Base-by-base conservation (phyloP, 2,797 vertebrate species). In the Siniperca obscura region DNA sequence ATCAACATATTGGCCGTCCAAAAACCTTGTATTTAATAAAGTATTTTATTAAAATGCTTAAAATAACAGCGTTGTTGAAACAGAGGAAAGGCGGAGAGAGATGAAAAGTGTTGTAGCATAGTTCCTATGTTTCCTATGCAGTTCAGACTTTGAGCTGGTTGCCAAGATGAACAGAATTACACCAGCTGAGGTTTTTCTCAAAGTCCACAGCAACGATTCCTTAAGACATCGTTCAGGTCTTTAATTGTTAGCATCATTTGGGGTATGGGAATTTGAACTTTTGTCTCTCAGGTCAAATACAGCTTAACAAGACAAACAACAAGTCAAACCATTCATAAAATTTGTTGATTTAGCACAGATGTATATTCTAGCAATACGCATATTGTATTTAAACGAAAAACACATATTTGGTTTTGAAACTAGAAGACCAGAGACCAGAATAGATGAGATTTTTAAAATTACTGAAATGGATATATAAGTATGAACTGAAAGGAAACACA, bases 81-180 rank as follows among this genome's bases (percentile, higher is more conserved):
- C 3, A 30, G 30, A 30, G 30, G 30, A 30, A 30, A 30, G 30
- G 30, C 2, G 30, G 30, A 30, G 30, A 30, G 30, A 30, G 30
- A 30, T 30, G 30, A 30, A 30, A 30, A 30, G 30, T 30, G 30
- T 30, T 30, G 30, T 30, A 30, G 30, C 30, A 30, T 30, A 30
- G 30, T 30, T 30, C 30, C 30, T 30, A 30, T 30, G 30, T 30
- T 30, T 30, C 30, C 30, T 30, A 30, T 30, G 30, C 30, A 30
- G 30, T 30, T 30, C 30, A 30, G 30, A 30, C 3, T 30, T 30
- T 30, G 27, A 30, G 27, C 27, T 30, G 30, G 76, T 74, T 82
- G 76, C 80, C 83, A 85, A 77, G 74, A 78, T 81, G 71, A 81
- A 87, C 67, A 66, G 78, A 81, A 81, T 74, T 38, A 80, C 74